Evolutionary conservation across 2,797 vertebrate species (phyloP), one percentile per base, ranked within the genome.

Genomic region (Sorex maritimensis): DNA sequence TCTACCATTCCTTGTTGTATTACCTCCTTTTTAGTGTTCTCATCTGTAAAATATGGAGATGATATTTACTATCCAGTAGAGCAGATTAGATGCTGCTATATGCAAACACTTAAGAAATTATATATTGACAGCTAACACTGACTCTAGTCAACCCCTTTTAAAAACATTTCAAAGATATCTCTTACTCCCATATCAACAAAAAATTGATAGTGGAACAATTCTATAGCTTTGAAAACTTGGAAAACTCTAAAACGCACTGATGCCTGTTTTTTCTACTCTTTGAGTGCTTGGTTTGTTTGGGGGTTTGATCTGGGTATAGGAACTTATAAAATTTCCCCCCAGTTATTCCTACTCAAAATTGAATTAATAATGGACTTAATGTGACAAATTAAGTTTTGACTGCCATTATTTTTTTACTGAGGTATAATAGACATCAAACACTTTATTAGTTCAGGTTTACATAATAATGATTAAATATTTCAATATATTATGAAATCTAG

Each of bases 131-230:
- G 74, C 34, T 86, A 63, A 26, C 5, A 8, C 23, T 74, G 55
- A 19, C 38, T 83, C 69, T 80, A 85, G 71, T 24, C 41, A 65
- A 28, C 73, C 15, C 2, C 30, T 58, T n/a, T 88, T 71, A 77
- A 17, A 26, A 88, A 17, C 21, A 55, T 30, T 26, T 89, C 84
- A 81, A 69, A 90, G 58, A 90, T 34, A 88, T 69, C 28, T 68
- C 6, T 52, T 52, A 52, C 13, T 11, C 10, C 61, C 23, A 30
- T 3, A 49, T 38, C 30, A 65, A 24, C 30, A 84, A n/a, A 30
- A 67, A 86, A 10, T 67, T 71, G 88, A 30, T 63, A 88, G 63
- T 84, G 26, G 3, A 1, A 23, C 71, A 19, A 0, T 74, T 86
- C 69, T 89, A 77, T 73, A 87, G 8, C 28, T 67, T 69, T 41